These are phyloP conservation scores for Agonum fuliginosum DNA, from an alignment of 2,888 invertebrate species.

Conservation along the genomic window DNA sequence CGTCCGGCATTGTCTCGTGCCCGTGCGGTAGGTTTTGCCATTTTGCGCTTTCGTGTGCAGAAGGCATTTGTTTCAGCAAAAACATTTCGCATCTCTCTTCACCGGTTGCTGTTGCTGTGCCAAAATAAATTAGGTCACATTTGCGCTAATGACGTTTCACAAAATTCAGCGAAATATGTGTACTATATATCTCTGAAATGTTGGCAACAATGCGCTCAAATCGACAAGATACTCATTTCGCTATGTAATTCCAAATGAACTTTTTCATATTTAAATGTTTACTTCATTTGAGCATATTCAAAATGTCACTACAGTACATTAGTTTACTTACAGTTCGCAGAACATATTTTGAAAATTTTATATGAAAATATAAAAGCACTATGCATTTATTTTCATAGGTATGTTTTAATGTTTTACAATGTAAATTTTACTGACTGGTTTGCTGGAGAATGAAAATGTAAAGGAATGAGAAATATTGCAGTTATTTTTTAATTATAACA, in stretches of 20 bases:
- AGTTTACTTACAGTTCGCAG: neutral
- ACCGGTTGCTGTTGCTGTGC: slow-evolving; percentile 35
- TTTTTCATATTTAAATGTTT: neutral
- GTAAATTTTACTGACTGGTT: neutral
- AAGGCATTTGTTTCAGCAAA: slow-evolving; percentile 39
- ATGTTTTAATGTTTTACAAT: no score
- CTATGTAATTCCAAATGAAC: neutral
- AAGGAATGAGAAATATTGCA: neutral
- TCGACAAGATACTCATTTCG: slow-evolving; percentile 16
- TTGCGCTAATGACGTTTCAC: slow-evolving; percentile 45
- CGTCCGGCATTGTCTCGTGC: neutral
- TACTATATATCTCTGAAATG: slow-evolving; percentile 27
- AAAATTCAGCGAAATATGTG: slow-evolving; percentile 36
- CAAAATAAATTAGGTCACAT: slow-evolving; percentile 46
- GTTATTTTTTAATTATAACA: slow-evolving; percentile 2
- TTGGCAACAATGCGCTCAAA: slow-evolving; percentile 14
- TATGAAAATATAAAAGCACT: no score
- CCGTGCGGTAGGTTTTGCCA: neutral
- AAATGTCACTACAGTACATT: neutral
- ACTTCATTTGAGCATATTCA: neutral
- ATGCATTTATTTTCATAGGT: no score
- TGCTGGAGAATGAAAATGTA: neutral
- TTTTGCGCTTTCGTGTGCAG: slow-evolving; percentile 13
- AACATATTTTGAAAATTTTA: neutral
- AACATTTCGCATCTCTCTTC: slow-evolving; percentile 32